Evolutionary conservation across 2,888 invertebrate species (phyloP).

Genomic region (Palloptera scutellata): DNA sequence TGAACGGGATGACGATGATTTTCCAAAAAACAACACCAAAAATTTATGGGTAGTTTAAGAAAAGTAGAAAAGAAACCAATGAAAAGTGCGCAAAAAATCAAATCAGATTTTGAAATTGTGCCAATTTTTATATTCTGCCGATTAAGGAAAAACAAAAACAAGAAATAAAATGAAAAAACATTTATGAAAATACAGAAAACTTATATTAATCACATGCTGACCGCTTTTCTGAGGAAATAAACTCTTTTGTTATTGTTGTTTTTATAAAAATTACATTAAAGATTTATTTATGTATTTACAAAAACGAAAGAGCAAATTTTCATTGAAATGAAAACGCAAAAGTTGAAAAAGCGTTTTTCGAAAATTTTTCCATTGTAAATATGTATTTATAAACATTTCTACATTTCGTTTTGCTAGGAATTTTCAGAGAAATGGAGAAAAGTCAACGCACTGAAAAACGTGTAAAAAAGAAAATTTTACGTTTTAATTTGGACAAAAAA

Average conservation of each 20-base stretch:
- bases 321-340: conserved; percentile 1
- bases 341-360: background rate
- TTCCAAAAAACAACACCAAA: background rate
- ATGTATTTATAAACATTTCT: too few species aligned
- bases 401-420: too few species aligned
- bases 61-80: conserved; percentile 24
- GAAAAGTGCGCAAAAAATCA: conserved; percentile 34
- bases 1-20: background rate
- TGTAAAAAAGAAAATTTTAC: too few species aligned
- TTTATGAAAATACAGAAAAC: conserved; percentile 7
- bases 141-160: conserved; percentile 34
- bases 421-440: too few species aligned
- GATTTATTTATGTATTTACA: background rate
- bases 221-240: background rate
- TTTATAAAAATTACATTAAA: background rate
- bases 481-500: too few species aligned
- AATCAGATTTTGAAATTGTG: conserved; percentile 31
- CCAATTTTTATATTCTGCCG: conserved; percentile 29
- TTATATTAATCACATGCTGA: conserved; percentile 1
- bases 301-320: background rate
- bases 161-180: conserved; percentile 19
- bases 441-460: too few species aligned
- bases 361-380: too few species aligned
- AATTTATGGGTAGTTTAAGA: conserved; percentile 2
- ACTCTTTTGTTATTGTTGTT: background rate